Evolutionary conservation across 2,888 invertebrate species (phyloP).

Genomic region (Argyra leucocephala): DNA sequence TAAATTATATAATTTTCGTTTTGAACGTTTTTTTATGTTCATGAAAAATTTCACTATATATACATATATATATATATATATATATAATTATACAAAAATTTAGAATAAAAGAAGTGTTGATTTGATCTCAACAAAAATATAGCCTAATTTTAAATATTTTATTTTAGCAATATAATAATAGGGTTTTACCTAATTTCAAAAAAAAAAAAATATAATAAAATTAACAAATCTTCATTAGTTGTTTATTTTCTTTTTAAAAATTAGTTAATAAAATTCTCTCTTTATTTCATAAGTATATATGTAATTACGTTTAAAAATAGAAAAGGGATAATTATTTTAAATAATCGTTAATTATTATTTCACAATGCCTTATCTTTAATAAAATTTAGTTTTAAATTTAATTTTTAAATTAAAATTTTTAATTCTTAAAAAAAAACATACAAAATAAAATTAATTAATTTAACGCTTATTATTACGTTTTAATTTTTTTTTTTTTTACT

Average conservation of each 20-base stretch:
- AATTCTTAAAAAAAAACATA: neutral
- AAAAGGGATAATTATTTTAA: neutral
- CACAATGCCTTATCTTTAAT: constrained; percentile 2
- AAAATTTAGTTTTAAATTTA: constrained; percentile 2
- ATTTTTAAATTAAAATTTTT: neutral
- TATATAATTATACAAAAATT: too few species aligned
- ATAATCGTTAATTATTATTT: constrained; percentile 6
- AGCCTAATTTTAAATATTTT: neutral
- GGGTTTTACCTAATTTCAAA: too few species aligned
- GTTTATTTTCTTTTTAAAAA: too few species aligned
- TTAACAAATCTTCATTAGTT: too few species aligned
- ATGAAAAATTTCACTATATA: too few species aligned
- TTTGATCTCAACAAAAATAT: neutral
- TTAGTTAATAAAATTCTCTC: neutral
- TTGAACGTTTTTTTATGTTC: too few species aligned
- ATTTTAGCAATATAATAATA: neutral
- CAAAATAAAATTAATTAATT: neutral
- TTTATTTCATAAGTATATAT: too few species aligned
- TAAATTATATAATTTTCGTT: too few species aligned
- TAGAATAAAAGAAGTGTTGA: neutral
- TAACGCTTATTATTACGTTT: constrained; percentile 2
- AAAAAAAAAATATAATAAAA: too few species aligned
- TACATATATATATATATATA: too few species aligned
- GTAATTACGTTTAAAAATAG: neutral
- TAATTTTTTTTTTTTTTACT: constrained; percentile 9